These are phyloP conservation scores for Microctonus hyperodae DNA, from an alignment of 2,888 invertebrate species.

Conservation along the genomic window DNA sequence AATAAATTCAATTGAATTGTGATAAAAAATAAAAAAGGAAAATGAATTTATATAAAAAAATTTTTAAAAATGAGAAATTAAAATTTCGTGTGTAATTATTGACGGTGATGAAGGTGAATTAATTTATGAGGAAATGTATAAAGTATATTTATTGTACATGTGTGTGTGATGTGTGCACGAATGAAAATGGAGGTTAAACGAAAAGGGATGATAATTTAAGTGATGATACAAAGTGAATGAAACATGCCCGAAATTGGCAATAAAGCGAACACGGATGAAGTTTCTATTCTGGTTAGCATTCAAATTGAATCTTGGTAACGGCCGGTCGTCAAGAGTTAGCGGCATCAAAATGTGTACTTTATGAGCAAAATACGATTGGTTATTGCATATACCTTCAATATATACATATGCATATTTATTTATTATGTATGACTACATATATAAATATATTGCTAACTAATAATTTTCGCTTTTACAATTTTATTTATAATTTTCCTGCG, in stretches of 20 bases:
- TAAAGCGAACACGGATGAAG: conserved; percentile 23
- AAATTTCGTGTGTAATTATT: background rate
- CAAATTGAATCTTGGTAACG: conserved; percentile 61
- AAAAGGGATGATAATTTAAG: conserved; percentile 60
- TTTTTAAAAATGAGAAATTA: background rate
- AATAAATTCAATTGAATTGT: background rate
- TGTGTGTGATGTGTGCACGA: conserved; percentile 37
- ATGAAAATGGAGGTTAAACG: conserved; percentile 43
- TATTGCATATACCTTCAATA: conserved; percentile 45
- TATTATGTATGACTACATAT: background rate
- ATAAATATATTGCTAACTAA: conserved; percentile 20
- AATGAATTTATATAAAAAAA: background rate
- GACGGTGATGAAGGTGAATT: conserved; percentile 2
- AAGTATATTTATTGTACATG: background rate
- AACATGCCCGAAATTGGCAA: conserved; percentile 27
- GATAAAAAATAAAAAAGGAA: background rate
- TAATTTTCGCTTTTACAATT: background rate
- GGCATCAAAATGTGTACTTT: conserved; percentile 55
- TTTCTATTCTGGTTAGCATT: conserved; percentile 62
- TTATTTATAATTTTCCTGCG: too few relatives aligned
- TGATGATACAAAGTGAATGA: conserved; percentile 58
- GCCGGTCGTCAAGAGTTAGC: conserved; percentile 59
- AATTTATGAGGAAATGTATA: background rate
- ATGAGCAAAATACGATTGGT: conserved; percentile 55
- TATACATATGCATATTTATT: too few relatives aligned